Evolutionary conservation across 2,888 invertebrate species (phyloP).

Genomic region (Rhogogaster chlorosoma): DNA sequence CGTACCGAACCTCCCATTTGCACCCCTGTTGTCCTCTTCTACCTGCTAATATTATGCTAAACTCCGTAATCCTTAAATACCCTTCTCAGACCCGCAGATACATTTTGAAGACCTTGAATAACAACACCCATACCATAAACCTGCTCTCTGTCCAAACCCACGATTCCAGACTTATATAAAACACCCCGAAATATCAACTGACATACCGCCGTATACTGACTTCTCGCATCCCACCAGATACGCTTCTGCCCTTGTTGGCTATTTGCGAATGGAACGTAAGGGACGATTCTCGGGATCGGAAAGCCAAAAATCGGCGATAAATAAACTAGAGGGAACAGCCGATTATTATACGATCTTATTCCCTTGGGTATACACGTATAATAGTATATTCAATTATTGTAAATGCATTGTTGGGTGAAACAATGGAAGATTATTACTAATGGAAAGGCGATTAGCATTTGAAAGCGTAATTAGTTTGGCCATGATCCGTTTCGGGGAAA

Average conservation of each 20-base stretch:
- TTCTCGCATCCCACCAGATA: background rate
- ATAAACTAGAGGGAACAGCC: background rate
- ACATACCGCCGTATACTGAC: background rate
- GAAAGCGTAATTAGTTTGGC: slow-evolving; percentile 6
- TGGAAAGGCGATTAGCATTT: slow-evolving; percentile 2
- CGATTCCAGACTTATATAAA: background rate
- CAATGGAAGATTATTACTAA: background rate
- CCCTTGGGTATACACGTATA: background rate
- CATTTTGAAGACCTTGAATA: slow-evolving; percentile 65
- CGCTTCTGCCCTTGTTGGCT: background rate
- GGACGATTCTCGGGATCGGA: background rate
- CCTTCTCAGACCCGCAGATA: slow-evolving; percentile 63
- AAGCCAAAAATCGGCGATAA: background rate
- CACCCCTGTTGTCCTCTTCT: slow-evolving; percentile 56
- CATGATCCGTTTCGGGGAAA: background rate
- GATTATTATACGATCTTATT: background rate
- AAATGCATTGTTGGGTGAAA: background rate
- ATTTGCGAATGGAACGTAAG: background rate
- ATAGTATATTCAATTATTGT: background rate
- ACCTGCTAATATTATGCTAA: slow-evolving; percentile 74
- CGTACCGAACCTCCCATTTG: slow-evolving; percentile 44
- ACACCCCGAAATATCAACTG: background rate
- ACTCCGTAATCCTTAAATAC: slow-evolving; percentile 75
- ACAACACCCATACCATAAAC: slow-evolving; percentile 50
- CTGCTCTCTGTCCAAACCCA: background rate